These are phyloP conservation scores for Buceros bicornis DNA, from an alignment of 2,797 vertebrate genomes.

Conservation along the genomic window DNA sequence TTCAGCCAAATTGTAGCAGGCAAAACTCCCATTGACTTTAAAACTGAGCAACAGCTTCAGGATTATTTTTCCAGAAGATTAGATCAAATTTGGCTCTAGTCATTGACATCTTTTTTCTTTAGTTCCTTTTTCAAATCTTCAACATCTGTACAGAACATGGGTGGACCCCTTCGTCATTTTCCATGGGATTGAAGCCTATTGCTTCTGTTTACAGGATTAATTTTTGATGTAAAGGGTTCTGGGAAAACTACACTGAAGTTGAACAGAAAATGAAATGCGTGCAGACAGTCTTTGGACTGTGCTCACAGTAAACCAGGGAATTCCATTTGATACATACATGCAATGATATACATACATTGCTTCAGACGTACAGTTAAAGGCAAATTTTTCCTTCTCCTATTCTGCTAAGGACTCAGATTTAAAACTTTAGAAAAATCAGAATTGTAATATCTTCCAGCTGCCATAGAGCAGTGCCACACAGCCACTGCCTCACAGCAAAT, in stretches of 20 bases:
- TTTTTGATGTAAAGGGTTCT: not conserved
- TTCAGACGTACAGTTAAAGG: not conserved
- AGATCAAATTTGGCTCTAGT: slow-evolving; percentile 13
- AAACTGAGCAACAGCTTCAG: not conserved
- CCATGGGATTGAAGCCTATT: not conserved
- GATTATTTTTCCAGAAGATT: slow-evolving; percentile 31
- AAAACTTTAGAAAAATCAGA: not conserved
- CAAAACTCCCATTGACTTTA: not conserved
- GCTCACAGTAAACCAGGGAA: not conserved
- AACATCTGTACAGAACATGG: not conserved
- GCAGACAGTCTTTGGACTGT: not conserved
- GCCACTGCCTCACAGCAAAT: not conserved
- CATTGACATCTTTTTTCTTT: not conserved
- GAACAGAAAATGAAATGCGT: not conserved
- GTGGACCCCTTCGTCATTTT: not conserved
- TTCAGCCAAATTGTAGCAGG: not conserved
- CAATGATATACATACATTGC: not conserved
- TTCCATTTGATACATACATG: not conserved
- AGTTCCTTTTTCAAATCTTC: not conserved
- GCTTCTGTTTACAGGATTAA: not conserved
- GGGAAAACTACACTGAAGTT: not conserved
- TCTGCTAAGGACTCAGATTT: not conserved
- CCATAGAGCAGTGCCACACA: not conserved
- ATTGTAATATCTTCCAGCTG: not conserved
- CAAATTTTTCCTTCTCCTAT: not conserved